phyloP scores from a whole-genome alignment of 2,113 vertebrate genomes.

The Oxyura jamaicensis region DNA sequence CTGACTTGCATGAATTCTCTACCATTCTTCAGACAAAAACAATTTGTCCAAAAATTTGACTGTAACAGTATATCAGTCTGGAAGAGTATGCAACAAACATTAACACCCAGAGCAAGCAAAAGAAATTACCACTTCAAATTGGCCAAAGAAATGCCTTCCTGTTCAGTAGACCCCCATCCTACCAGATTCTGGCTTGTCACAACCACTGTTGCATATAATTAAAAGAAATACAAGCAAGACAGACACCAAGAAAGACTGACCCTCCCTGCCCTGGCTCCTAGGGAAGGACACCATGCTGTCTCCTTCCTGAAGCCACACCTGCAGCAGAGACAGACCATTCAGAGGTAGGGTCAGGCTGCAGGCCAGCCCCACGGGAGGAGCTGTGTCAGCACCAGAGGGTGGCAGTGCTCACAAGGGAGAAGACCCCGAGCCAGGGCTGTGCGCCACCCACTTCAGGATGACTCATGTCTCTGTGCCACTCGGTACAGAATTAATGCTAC shows the following conservation, averaged over 20 bases:
- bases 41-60: not conserved
- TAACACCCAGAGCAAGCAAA: not conserved
- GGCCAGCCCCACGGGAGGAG: accelerated
- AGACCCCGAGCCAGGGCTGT: not conserved
- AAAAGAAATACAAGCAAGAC: not conserved
- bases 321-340: not conserved
- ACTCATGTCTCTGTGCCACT: not conserved
- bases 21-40: not conserved
- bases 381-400: not conserved
- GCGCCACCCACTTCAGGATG: not conserved
- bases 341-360: accelerated
- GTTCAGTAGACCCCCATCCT: not conserved
- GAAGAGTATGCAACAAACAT: not conserved
- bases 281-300: not conserved
- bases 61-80: not conserved
- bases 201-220: too few relatives aligned
- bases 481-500: not conserved
- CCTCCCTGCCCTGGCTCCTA: not conserved
- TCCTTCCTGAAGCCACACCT: accelerated
- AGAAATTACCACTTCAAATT: not conserved
- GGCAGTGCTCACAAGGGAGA: not conserved
- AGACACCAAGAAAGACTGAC: not conserved
- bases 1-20: not conserved
- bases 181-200: too few relatives aligned
- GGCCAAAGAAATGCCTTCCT: not conserved